Percentiles rank a stretch among this genome's conserved stretches.
These are phyloP conservation scores for Zaprionus africanus DNA, from an alignment of 1,140 invertebrate genomes.

Conservation along the genomic window DNA sequence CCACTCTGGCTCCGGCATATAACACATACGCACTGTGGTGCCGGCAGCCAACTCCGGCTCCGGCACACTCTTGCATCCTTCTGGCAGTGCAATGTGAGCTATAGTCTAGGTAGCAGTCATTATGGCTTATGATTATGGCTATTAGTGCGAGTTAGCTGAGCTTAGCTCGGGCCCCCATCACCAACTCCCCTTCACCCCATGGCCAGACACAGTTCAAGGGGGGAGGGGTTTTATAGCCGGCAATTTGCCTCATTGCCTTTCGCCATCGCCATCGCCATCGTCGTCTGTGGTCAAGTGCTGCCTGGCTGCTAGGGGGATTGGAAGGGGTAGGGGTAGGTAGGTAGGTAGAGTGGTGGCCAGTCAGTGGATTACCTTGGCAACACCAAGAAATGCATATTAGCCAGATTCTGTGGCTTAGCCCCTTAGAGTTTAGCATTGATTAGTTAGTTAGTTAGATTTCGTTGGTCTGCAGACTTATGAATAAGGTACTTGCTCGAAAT, in stretches of 20 bases:
- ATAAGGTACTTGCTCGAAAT: background rate
- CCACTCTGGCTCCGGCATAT: constrained; percentile 37
- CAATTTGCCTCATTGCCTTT: constrained; percentile 42
- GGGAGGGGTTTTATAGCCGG: constrained; percentile 32
- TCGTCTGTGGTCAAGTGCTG: constrained; percentile 38
- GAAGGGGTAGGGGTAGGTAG: too few species aligned
- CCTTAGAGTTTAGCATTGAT: constrained; percentile 20
- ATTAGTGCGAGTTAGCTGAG: constrained; percentile 70
- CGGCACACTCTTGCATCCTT: background rate
- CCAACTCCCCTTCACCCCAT: background rate
- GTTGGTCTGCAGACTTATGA: background rate
- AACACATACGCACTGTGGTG: constrained; percentile 51
- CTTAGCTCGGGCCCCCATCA: constrained; percentile 35
- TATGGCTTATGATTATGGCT: constrained; percentile 81
- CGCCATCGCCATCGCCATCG: constrained; percentile 11
- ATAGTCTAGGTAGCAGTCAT: constrained; percentile 58
- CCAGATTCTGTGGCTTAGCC: constrained; percentile 19
- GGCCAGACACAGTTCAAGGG: constrained; percentile 12
- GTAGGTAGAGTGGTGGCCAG: background rate
- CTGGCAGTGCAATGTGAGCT: constrained; percentile 43
- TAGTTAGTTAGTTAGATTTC: constrained; percentile 8
- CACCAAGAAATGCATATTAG: constrained; percentile 44
- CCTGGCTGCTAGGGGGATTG: background rate
- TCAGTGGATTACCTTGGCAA: constrained; percentile 35
- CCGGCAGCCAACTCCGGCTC: background rate